Evolutionary conservation across 2,113 vertebrate genomes (phyloP), one percentile per base, ranked within the genome.

Genomic region (Pitta sordida): DNA sequence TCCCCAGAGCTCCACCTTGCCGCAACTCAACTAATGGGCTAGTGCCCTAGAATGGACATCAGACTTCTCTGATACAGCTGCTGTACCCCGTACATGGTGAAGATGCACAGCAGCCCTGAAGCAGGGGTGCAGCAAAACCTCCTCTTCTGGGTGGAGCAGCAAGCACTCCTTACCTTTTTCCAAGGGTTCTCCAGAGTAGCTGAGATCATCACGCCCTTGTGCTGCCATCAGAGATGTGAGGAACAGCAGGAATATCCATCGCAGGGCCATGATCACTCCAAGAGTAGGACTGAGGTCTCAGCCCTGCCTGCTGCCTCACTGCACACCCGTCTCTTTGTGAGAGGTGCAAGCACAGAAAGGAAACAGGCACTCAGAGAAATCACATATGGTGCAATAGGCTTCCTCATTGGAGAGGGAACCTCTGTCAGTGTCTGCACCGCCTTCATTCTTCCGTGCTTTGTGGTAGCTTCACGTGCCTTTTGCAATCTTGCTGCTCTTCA

Each of bases 361-460:
- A 96, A 96, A 67, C 83, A 75, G 51, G 41, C 81, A 49, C 3
- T 0, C 59, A 90, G 68, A 91, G 56, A 86, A 86, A 86, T 86
- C 88, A 51, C 60, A 41, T 64, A 73, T 39, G 69, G 60, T 86
- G 48, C 73, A 90, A 94, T 69, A 93, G 51, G 92, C 94, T 96
- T 96, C 95, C 95, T 96, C 88, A 88, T 64, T 83, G 94, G 83
- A 94, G 80, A 94, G 32, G 86, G 77, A 96, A 93, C 63, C 29
- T 83, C 79, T 0, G 0, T 44, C 48, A 48, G 32, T 24, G 34
- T 10, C 75, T 91, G 83, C 0, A 0, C 39, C 1, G 36, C 59
- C 74, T 90, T 90, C 19, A 3, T 88, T 95, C 77, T 80, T 87
- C 46, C 55, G 27, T 59, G 41, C 18, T 12, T 63, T 0, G 1